A percentile compares a stretch with the other conserved stretches of the same genome.
phyloP scores from a whole-genome alignment of 2,888 invertebrate species.

The Ischnura elegans region DNA sequence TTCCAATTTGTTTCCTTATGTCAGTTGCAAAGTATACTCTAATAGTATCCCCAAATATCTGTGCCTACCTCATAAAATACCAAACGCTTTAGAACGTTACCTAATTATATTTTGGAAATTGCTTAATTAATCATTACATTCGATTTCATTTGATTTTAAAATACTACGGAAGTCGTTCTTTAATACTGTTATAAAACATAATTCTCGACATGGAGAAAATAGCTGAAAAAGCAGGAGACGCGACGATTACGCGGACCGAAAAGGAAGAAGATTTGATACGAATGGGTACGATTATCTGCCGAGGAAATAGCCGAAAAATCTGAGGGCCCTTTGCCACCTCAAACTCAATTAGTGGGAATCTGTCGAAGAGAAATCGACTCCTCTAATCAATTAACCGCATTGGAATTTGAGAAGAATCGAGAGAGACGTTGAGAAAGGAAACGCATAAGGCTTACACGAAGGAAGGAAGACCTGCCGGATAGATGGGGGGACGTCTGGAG shows the following conservation, averaged over 20 bases:
- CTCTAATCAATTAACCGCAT: conserved; percentile 55
- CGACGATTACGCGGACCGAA: neutral
- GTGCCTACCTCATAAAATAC: too few species aligned
- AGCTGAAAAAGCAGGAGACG: neutral
- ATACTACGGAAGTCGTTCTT: too few species aligned
- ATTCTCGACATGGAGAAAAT: too few species aligned
- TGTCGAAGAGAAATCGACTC: neutral
- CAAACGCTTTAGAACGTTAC: too few species aligned
- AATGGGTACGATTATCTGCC: neutral
- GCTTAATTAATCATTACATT: too few species aligned
- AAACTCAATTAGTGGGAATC: conserved; percentile 21
- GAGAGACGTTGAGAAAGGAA: conserved; percentile 36
- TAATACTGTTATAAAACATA: too few species aligned
- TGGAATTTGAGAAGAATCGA: conserved; percentile 7
- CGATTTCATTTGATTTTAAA: too few species aligned
- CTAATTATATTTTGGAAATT: too few species aligned
- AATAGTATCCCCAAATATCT: too few species aligned
- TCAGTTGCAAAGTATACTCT: too few species aligned
- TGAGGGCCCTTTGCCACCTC: neutral
- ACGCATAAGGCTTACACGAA: neutral
- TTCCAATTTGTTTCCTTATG: too few species aligned
- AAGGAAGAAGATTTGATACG: neutral
- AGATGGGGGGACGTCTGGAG: neutral
- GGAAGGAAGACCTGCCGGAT: neutral
- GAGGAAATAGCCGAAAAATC: neutral